A percentile compares a stretch with the other conserved stretches of the same genome.
phyloP scores from a whole-genome alignment of 1,140 invertebrate species.

The Diprion similis region DNA sequence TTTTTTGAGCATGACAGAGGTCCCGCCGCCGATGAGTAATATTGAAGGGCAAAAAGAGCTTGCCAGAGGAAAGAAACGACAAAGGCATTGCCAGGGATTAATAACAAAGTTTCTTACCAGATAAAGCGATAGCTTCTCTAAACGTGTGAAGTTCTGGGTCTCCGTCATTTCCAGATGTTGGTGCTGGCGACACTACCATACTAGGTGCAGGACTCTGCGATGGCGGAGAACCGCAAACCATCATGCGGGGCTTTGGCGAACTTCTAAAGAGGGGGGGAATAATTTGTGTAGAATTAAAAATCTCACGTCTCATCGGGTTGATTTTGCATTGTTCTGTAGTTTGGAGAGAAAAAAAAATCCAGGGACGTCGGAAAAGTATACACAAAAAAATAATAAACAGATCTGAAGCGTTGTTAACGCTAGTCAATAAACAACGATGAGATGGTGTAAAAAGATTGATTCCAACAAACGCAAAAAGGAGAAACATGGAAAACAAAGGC shows the following conservation, averaged over 20 bases:
- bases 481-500: too few species aligned
- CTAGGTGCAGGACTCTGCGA: constrained; percentile 57
- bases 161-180: constrained; percentile 54
- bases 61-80: too few species aligned
- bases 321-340: constrained; percentile 17
- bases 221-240: constrained; percentile 59
- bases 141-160: constrained; percentile 76
- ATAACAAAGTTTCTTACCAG: constrained; percentile 57
- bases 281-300: background rate
- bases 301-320: background rate
- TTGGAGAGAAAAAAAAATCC: constrained; percentile 17
- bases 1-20: background rate
- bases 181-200: constrained; percentile 55
- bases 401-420: too few species aligned
- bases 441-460: too few species aligned
- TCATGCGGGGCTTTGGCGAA: constrained; percentile 64
- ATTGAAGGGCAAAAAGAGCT: background rate
- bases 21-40: background rate
- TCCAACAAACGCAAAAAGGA: too few species aligned
- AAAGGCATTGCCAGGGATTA: background rate
- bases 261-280: constrained; percentile 46
- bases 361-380: constrained; percentile 19
- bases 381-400: constrained; percentile 18
- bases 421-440: too few species aligned
- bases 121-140: constrained; percentile 75